Base-by-base conservation (phyloP, 2,113 vertebrate species). In the Hirundichthys speculiger region DNA sequence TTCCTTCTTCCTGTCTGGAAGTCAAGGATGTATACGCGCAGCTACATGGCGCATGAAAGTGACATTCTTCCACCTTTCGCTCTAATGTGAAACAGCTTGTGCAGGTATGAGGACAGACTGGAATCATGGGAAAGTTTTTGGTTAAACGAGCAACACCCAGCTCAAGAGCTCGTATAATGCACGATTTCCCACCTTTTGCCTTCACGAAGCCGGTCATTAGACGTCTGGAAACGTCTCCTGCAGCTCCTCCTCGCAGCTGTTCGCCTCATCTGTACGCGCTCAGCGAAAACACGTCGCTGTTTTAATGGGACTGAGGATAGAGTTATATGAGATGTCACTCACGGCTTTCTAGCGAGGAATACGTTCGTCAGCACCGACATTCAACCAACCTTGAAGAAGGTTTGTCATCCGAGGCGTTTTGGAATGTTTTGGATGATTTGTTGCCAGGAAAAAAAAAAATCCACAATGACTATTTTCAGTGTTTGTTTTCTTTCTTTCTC, bases 241-340 rank as follows among this genome's bases (percentile, higher is more conserved):
- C 53, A 50, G 39, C n/a, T 56, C 64, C 20, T 61, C 52, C 50
- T 65, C 60, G 22, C 38, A 19, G 52, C 61, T 43, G 20, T 45
- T 59, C 61, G 18, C 51, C 25, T 53, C 52, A 34, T 73, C 53
- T 18, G 16, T 24, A 16, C n/a, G 30, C 40, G n/a, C 24, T 75
- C 67, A 66, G 30, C 21, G 25, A 64, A 75, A 75, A 58, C 40
- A 73, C 30, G 7, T 34, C 34, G 25, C 39, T 49, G 46, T 71
- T 78, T 85, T 79, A 75, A 85, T 43, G 18, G 68, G 52, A 24
- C 47, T 21, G 52, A 64, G 69, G 67, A 79, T 63, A 19, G 46
- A 83, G 58, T 82, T 82, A 75, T 82, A 77, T 19, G 38, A 79
- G 69, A 72, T 53, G 55, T 77, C 85, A 68, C 11, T 80, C 80